phyloP scores from a whole-genome alignment of 1,140 invertebrate genomes.

The Melipona quadrifasciata region DNA sequence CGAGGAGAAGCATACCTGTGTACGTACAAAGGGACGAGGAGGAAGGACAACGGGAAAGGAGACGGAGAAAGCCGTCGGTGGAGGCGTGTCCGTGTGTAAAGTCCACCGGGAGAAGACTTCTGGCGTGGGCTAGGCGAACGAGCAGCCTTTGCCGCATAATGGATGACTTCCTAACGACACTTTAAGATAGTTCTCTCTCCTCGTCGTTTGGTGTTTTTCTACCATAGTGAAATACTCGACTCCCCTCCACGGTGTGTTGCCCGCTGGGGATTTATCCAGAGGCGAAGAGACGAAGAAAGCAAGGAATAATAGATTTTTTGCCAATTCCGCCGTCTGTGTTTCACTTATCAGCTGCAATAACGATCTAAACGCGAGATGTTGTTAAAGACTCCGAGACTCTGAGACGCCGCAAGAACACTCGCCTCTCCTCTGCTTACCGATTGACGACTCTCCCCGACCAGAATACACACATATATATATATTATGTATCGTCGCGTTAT shows the following conservation, averaged over 20 bases:
- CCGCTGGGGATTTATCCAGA: background rate
- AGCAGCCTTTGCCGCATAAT: constrained; percentile 75
- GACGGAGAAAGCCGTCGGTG: constrained; percentile 47
- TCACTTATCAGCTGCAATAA: constrained; percentile 43
- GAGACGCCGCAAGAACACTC: no score
- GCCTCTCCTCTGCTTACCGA: no score
- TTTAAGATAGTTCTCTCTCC: constrained; percentile 77
- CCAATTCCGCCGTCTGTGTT: constrained; percentile 18
- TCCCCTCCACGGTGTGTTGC: background rate
- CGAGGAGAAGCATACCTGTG: no score
- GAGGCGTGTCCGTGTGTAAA: constrained; percentile 68
- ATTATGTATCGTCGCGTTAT: no score
- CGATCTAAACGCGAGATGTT: constrained; percentile 68
- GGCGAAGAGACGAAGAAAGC: constrained; percentile 50
- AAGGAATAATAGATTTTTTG: constrained; percentile 77
- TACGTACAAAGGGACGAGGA: constrained; percentile 17
- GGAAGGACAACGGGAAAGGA: constrained; percentile 26
- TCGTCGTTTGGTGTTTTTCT: constrained; percentile 65
- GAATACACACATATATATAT: no score
- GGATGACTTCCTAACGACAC: constrained; percentile 79
- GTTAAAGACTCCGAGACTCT: constrained; percentile 37
- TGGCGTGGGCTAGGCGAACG: constrained; percentile 67
- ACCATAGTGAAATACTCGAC: constrained; percentile 15
- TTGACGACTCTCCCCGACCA: no score
- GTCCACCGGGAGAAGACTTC: constrained; percentile 70